Evolutionary conservation across 2,888 invertebrate genomes (phyloP), one percentile per base, ranked within the genome.

Genomic region (Phrixothrix hirtus): DNA sequence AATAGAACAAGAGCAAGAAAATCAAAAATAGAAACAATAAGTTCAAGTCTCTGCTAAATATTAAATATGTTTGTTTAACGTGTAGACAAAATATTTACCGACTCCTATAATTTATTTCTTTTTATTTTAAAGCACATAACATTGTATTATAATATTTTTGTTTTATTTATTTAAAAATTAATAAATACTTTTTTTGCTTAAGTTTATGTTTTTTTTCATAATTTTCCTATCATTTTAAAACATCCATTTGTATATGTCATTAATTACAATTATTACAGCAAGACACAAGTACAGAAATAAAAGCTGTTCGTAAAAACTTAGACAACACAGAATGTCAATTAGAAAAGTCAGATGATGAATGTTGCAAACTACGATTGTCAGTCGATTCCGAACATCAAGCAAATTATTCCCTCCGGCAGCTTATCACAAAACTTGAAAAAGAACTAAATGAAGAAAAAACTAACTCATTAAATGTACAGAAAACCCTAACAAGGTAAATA

Each of bases 311-410:
- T 41, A 76, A 75, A 60, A 75, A 75, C 62, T 60, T 75, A 46
- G 74, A 75, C 52, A 75, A 74, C 48, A 66, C 71, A 1, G 74
- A 75, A 70, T 75, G 65, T 39, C 79, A 78, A 55, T 73, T 81
- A 48, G 78, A 78, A 65, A 77, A 75, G 41, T 67, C 78, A 39
- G 78, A 73, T 29, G 80, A 78, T 50, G 78, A 81, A 63, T 79
- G 80, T 61, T 74, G 73, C 52, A 79, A 79, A 52, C 64, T 83
- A 38, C 65, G 70, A 6, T 74, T 79, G 35, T 77, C 79, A 0
- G 67, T 82, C 11, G 82, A 83, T 55, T 79, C 78, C 14, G 83
- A 83, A 65, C 74, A 82, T 50, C 77, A 78, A 15, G 68, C 80
- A 11, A 82, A 80, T 61, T 73, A 69, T 62, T 78, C 79, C 1